Evolutionary conservation across 2,888 invertebrate species (phyloP).

Genomic region (Sinohyriopsis cumingii): DNA sequence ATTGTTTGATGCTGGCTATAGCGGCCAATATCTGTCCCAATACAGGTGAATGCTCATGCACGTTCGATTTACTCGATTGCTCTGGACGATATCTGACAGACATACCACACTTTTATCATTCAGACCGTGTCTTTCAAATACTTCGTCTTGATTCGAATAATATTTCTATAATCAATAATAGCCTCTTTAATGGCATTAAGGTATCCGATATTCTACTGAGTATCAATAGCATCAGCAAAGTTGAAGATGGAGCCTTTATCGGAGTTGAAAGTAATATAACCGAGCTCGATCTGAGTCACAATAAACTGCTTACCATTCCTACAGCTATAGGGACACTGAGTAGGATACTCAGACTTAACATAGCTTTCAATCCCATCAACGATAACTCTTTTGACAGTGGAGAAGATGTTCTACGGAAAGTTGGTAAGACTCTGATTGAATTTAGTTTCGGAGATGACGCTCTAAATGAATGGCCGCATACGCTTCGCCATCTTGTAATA

Average conservation of each 20-base stretch:
- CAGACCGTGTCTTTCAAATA: not conserved
- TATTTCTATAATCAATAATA: no score
- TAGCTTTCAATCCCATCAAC: slow-evolving; percentile 28
- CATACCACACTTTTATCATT: slow-evolving; percentile 13
- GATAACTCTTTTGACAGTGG: slow-evolving; percentile 7
- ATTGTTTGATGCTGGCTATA: no score
- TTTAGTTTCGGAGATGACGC: slow-evolving; percentile 34
- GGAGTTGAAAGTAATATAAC: slow-evolving; percentile 11
- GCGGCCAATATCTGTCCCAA: no score
- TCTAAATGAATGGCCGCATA: slow-evolving; percentile 29
- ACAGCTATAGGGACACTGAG: slow-evolving; percentile 20
- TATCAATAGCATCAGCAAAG: slow-evolving; percentile 18
- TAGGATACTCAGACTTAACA: slow-evolving; percentile 17
- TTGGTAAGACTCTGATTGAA: slow-evolving; percentile 33
- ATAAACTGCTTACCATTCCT: slow-evolving; percentile 16
- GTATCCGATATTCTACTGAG: slow-evolving; percentile 24
- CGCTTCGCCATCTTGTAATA: slow-evolving; percentile 30
- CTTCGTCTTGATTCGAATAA: slow-evolving; percentile 21
- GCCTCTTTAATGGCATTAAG: slow-evolving; percentile 22
- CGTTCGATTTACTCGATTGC: slow-evolving; percentile 20
- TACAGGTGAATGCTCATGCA: slow-evolving; percentile 13
- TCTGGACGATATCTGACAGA: slow-evolving; percentile 13
- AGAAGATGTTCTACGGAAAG: slow-evolving; percentile 24
- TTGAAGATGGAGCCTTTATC: slow-evolving; percentile 26
- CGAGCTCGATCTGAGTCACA: slow-evolving; percentile 28